These are phyloP conservation scores for Drosophila sucinea DNA, from an alignment of 1,140 invertebrate species.

Conservation along the genomic window DNA sequence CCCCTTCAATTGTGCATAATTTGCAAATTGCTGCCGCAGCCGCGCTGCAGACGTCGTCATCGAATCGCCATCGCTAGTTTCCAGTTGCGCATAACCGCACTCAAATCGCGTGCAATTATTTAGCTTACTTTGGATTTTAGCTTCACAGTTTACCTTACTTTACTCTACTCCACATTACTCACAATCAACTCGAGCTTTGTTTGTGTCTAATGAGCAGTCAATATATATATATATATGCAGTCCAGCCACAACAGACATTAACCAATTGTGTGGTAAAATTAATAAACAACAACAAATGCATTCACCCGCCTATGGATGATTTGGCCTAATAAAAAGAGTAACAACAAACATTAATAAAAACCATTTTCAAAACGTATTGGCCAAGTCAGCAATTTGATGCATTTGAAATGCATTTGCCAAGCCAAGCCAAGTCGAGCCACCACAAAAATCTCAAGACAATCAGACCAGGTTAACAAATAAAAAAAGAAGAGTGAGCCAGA, in stretches of 20 bases:
- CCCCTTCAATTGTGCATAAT: conserved; percentile 59
- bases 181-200: conserved; percentile 51
- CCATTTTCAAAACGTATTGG: conserved; percentile 64
- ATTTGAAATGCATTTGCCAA: conserved; percentile 46
- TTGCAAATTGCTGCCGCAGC: conserved; percentile 65
- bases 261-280: conserved; percentile 55
- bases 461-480: background rate
- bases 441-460: conserved; percentile 13
- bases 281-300: conserved; percentile 56
- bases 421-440: background rate
- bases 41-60: conserved; percentile 34
- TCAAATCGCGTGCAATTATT: conserved; percentile 79
- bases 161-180: conserved; percentile 42
- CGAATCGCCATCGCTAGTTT: conserved; percentile 36
- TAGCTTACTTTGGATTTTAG: conserved; percentile 61
- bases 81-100: conserved; percentile 51
- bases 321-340: conserved; percentile 61
- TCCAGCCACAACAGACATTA: conserved; percentile 49
- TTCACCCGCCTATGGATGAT: conserved; percentile 60
- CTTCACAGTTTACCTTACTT: conserved; percentile 37
- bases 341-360: conserved; percentile 62
- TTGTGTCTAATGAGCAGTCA: conserved; percentile 64
- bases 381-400: conserved; percentile 48
- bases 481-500: conserved; percentile 6
- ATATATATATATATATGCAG: conserved; percentile 5